Evolutionary conservation across 2,797 vertebrate genomes (phyloP), one percentile per base, ranked within the genome.

Genomic region (Sebastes kiyomatsui): DNA sequence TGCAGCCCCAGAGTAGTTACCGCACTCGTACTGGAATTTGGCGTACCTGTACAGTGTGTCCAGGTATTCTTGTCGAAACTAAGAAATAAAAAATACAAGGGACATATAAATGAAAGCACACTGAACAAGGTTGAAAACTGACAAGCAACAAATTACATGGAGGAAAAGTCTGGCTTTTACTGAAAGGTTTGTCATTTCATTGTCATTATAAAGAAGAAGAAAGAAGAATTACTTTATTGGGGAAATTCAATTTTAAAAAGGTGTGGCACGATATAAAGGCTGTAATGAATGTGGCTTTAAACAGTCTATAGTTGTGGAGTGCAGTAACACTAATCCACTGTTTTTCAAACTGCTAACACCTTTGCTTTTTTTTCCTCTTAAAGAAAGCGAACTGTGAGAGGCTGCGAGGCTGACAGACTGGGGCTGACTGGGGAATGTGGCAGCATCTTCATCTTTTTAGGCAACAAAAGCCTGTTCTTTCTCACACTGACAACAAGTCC

Each of bases 11-110:
- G 98, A 98, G 94, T 99, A 99, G 94, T 99, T 99, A 16, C 98
- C 98, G 89, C 98, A 99, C 92, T 99, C 98, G 6, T 99, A 99
- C 67, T 99, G 99, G 95, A 99, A 99, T 93, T 99, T 99, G 81
- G 98, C 98, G 11, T 99, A 99, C 77, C 97, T 96, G 93, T 99
- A 99, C 72, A 99, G 96, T 0, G 98, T 99, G 91, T 99, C 97
- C 93, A 99, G 93, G 93, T 98, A 98, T 87, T 99, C 98, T 77
- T 98, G 97, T 72, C 97, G 97, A 91, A 99, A 99, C 97, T 95
- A 38, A 23, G 2, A 59, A 35, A 73, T 4, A 49, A 27, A 60
- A 38, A 60, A 58, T 32, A 54, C 3, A 65, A 25, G 1, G 5
- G 2, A 30, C 3, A 38, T 1, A 16, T 1, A 64, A 18, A 68